These are phyloP conservation scores for Ichneumon xanthorius DNA, from an alignment of 2,888 invertebrate species.

Conservation along the genomic window DNA sequence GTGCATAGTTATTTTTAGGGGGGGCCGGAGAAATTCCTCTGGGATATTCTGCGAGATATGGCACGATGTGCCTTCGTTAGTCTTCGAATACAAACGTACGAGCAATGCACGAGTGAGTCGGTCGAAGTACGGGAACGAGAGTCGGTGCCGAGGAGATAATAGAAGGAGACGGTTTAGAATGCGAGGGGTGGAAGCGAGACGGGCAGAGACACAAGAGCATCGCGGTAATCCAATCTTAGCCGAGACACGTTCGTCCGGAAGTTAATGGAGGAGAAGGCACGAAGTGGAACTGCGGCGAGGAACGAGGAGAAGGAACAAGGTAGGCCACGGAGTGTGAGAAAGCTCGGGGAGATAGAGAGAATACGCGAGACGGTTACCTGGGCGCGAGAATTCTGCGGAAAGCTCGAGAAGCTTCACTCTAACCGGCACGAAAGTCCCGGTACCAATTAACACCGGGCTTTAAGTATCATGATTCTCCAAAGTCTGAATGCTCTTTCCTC, in stretches of 20 bases:
- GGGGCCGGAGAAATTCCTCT: neutral
- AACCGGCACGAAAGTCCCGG: slow-evolving; percentile 61
- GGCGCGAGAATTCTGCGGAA: slow-evolving; percentile 51
- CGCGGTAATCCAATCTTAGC: slow-evolving; percentile 53
- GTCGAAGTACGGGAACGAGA: slow-evolving; percentile 2
- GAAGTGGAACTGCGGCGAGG: slow-evolving; percentile 46
- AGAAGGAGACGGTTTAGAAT: slow-evolving; percentile 1
- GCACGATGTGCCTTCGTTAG: slow-evolving; percentile 7
- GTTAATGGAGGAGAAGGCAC: slow-evolving; percentile 58
- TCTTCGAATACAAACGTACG: slow-evolving; percentile 12
- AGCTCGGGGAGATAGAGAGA: slow-evolving; percentile 19
- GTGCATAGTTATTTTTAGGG: neutral
- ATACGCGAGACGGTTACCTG: slow-evolving; percentile 44
- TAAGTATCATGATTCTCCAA: slow-evolving; percentile 64
- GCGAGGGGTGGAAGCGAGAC: slow-evolving; percentile 2
- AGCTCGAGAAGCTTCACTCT: slow-evolving; percentile 55
- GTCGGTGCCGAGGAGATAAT: slow-evolving; percentile 1
- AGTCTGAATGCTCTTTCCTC: slow-evolving; percentile 46
- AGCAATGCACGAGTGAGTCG: slow-evolving; percentile 6
- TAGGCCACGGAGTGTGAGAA: slow-evolving; percentile 28
- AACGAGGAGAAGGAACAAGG: slow-evolving; percentile 31
- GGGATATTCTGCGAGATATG: slow-evolving; percentile 1
- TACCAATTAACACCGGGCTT: slow-evolving; percentile 66
- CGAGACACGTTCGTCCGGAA: slow-evolving; percentile 52
- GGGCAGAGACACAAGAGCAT: slow-evolving; percentile 8